Evolutionary conservation across 2,797 vertebrate species (phyloP).

Genomic region (Melanotaenia nigrans): DNA sequence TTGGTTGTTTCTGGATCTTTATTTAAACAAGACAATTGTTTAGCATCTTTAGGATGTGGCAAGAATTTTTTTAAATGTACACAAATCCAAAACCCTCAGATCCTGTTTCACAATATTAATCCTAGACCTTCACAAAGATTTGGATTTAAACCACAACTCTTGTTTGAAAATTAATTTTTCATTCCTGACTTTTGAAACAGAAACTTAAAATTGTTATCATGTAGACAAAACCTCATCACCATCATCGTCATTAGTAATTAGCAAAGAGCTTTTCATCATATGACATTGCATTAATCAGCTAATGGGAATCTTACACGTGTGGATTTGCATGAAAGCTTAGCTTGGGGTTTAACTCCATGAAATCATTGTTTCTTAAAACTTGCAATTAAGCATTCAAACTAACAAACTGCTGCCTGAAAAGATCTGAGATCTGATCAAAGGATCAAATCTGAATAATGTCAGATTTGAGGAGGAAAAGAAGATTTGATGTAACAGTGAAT

Average conservation of each 20-base stretch:
- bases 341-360: neutral
- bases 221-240: neutral
- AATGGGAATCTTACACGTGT: neutral
- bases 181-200: neutral
- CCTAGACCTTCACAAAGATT: neutral
- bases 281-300: neutral
- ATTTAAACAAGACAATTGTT: neutral
- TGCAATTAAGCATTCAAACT: neutral
- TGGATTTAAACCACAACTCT: neutral
- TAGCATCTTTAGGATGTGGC: neutral
- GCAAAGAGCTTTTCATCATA: neutral
- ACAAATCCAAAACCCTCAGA: neutral
- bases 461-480: neutral
- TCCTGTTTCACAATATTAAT: neutral
- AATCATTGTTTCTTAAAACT: constrained; percentile 3
- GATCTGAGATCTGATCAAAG: neutral
- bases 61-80: neutral
- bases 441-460: constrained; percentile 15
- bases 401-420: neutral
- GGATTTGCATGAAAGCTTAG: neutral
- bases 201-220: neutral
- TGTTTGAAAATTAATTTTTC: neutral
- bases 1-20: neutral
- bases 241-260: neutral
- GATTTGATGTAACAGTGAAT: constrained; percentile 25